Evolutionary conservation across 1,140 invertebrate genomes (phyloP), one percentile per base, ranked within the genome.

Genomic region (Scaptodrosophila lebanonensis): DNA sequence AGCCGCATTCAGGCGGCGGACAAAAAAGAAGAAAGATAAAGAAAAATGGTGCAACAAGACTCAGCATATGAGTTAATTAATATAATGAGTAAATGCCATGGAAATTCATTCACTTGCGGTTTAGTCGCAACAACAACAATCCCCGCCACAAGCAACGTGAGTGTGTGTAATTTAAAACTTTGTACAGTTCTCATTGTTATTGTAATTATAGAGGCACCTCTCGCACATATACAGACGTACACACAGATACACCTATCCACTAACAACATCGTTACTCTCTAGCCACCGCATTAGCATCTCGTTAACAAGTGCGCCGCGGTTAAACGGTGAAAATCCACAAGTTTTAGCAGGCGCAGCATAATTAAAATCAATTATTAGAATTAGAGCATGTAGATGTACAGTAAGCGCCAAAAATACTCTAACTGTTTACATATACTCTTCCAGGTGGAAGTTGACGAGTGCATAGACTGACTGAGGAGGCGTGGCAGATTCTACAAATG

Each of bases 311-410:
- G 73, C 73, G 68, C 65, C 51, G 75, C 73, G 56, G 64, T 53
- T 77, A 77, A 77, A 79, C 65, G 75, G 73, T 79, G 73, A 77
- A 77, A 77, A 77, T 73, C 51, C 68, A 57, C 70, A 35, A 59
- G 64, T 79, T 54, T 65, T 61, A 65, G 64, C 54, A 52, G 48
- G 60, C 51, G 47, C 50, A 79, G 72, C 73, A 73, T 77, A 77
- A 77, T 77, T 79, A 65, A 77, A 69, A 73, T 77, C 67, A 77
- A 77, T 77, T 77, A 79, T 50, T 39, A 43, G 54, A 62, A 67
- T 64, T 67, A 62, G 53, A 71, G 48, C 47, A 66, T 30, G 38
- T n/a, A n/a, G n/a, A n/a, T n/a, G n/a, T n/a, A 71, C 66, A 71
- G 53, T 64, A 20, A 27, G 45, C 22, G 66, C 58, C 22, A 60